Base-by-base conservation (phyloP, 2,888 invertebrate species). In the Amiota communis region DNA sequence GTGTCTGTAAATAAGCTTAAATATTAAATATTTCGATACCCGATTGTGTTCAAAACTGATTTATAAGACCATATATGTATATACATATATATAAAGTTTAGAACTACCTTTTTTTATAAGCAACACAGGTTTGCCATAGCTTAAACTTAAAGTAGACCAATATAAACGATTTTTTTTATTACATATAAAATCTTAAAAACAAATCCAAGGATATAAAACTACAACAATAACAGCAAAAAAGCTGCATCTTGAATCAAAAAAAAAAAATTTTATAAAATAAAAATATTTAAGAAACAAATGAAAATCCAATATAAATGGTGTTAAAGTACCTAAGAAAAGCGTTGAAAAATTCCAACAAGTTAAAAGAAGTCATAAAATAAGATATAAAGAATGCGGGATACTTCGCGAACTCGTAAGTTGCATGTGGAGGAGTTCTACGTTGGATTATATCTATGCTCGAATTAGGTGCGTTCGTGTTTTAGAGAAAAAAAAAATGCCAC, bases 401-500 rank as follows among this genome's bases (percentile, higher is more conserved):
- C 6, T 36, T 6, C 36, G 8, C 36, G 36, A 4, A 36, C 36
- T 36, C 36, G 36, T 36, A 36, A 36, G 0, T 36, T 36, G 47
- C 73, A 48, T 49, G 23, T 49, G 17, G 9, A 36, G 36, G 36
- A 68, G 65, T 65, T 73, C 65, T 48, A 70, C 49, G 65, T 49
- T 48, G 65, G 65, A 47, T 17, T 17, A 17, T 2, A 11, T 48
- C 47, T 48, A 13, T 15, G 11, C 17, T 65, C 9, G 48, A 65
- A 15, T 15, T 11, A 59, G 59, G 20, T 59, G 17, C 20, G 59
- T 20, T 59, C 12, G 11, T 10, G 59, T 17, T 17, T 20, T 6
- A 59, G 4, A 20, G 9, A 20, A 59, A 20, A 79, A n/a, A 80
- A 85, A 85, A 78, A 83, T 83, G 82, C 78, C 84, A 85, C 84